phyloP scores from a whole-genome alignment of 2,113 vertebrate genomes.

The Aix galericulata region DNA sequence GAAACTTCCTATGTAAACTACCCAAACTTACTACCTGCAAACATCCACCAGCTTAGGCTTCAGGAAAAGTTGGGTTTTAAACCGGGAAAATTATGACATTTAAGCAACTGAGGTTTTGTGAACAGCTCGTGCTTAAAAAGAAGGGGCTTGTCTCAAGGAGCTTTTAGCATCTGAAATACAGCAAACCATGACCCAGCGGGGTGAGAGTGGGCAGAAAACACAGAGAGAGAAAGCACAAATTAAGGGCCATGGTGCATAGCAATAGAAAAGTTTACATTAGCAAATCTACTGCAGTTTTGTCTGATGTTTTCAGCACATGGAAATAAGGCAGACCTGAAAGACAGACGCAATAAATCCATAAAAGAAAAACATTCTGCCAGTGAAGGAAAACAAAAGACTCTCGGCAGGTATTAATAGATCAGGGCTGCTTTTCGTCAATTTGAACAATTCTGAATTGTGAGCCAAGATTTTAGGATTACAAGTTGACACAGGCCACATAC shows the following conservation, averaged over 20 bases:
- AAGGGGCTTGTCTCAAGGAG: neutral
- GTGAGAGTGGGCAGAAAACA: slow-evolving; percentile 28
- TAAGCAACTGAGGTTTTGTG: slow-evolving; percentile 3
- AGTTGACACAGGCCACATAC: neutral
- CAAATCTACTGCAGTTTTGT: slow-evolving; percentile 36
- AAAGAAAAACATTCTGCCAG: neutral
- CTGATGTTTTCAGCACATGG: neutral
- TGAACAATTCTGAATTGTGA: neutral
- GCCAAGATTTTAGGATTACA: slow-evolving; percentile 6
- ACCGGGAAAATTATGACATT: neutral
- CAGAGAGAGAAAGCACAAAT: neutral
- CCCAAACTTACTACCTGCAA: neutral
- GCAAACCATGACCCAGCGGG: slow-evolving; percentile 44
- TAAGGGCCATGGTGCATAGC: neutral
- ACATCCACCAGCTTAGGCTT: neutral
- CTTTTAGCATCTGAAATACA: slow-evolving; percentile 33
- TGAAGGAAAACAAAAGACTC: slow-evolving; percentile 11
- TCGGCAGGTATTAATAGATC: slow-evolving; percentile 3
- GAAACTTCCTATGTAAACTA: neutral
- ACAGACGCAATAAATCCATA: slow-evolving; percentile 30
- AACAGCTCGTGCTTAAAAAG: slow-evolving; percentile 18
- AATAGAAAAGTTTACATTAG: slow-evolving; percentile 47
- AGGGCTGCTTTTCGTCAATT: neutral
- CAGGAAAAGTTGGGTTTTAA: neutral
- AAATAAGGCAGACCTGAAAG: neutral